phyloP scores from a whole-genome alignment of 2,888 invertebrate genomes.

The Sturmia bella region DNA sequence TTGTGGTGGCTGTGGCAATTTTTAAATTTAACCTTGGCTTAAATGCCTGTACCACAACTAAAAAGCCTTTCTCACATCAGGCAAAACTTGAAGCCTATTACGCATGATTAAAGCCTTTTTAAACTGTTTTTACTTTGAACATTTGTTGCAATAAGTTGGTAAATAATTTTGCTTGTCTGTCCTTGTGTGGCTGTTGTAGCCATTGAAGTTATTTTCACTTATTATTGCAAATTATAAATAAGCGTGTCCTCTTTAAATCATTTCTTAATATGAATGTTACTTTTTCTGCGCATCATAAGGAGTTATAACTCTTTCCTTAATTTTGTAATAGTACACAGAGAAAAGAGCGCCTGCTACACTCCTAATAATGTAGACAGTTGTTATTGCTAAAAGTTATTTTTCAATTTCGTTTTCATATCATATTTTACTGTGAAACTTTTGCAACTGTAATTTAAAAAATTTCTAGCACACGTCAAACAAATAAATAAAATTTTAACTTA shows the following conservation, averaged over 20 bases:
- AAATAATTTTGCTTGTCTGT: constrained; percentile 8
- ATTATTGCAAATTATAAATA: constrained; percentile 44
- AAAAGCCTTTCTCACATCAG: constrained; percentile 65
- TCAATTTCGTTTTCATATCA: no score
- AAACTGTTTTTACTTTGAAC: constrained; percentile 50
- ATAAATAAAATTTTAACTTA: no score
- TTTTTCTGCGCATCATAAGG: constrained; percentile 5
- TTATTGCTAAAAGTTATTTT: no score
- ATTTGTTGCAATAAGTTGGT: constrained; percentile 32
- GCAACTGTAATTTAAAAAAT: no score
- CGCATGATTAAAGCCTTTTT: constrained; percentile 64
- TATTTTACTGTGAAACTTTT: no score
- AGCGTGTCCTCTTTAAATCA: constrained; percentile 67
- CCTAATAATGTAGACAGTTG: no score
- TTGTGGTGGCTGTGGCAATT: constrained; percentile 22
- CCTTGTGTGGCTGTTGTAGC: constrained; percentile 3
- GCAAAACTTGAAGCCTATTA: constrained; percentile 47
- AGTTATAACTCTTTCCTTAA: constrained; percentile 57
- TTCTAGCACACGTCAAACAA: no score
- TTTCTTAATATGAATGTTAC: constrained; percentile 48
- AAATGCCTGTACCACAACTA: constrained; percentile 60
- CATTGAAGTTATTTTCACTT: constrained; percentile 53
- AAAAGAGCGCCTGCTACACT: no score
- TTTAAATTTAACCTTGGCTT: constrained; percentile 60
- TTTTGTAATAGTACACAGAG: constrained; percentile 36